A percentile compares a stretch with the other conserved stretches of the same genome.
Conservation (phyloP, 2,113 vertebrate species). For the Dicentrarchus labrax region DNA sequence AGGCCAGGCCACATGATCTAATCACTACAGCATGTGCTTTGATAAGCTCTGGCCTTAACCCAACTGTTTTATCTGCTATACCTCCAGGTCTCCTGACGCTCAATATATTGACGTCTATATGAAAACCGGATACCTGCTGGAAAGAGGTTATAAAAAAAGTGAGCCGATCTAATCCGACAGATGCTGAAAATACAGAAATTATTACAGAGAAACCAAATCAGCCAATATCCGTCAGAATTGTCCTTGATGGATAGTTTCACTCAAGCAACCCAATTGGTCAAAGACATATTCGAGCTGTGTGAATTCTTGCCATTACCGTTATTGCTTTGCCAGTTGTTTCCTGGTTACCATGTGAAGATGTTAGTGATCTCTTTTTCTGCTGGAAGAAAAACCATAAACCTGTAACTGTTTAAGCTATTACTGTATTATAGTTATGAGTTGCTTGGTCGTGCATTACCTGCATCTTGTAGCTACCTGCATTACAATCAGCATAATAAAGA, state of each 20-base stretch:
- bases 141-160: conserved; percentile 8
- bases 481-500: not conserved
- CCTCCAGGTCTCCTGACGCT: conserved; percentile 32
- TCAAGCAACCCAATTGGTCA: not conserved
- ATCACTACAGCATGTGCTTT: conserved; percentile 46
- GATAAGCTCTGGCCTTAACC: conserved; percentile 57
- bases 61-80: conserved; percentile 50
- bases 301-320: conserved; percentile 19
- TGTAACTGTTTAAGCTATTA: not conserved
- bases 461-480: not conserved
- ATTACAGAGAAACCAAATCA: not conserved
- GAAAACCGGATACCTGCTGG: conserved; percentile 37
- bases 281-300: conserved; percentile 32
- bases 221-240: conserved; percentile 38
- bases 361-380: not conserved
- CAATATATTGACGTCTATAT: conserved; percentile 48
- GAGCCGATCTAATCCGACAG: conserved; percentile 15
- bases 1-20: conserved; percentile 30
- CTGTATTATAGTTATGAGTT: not conserved
- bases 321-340: conserved; percentile 7
- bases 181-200: conserved; percentile 53
- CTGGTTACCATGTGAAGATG: not conserved
- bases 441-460: not conserved
- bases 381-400: not conserved
- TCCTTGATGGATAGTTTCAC: conserved; percentile 43